Conservation (phyloP, 2,113 vertebrate genomes). For the Crypturellus undulatus region DNA sequence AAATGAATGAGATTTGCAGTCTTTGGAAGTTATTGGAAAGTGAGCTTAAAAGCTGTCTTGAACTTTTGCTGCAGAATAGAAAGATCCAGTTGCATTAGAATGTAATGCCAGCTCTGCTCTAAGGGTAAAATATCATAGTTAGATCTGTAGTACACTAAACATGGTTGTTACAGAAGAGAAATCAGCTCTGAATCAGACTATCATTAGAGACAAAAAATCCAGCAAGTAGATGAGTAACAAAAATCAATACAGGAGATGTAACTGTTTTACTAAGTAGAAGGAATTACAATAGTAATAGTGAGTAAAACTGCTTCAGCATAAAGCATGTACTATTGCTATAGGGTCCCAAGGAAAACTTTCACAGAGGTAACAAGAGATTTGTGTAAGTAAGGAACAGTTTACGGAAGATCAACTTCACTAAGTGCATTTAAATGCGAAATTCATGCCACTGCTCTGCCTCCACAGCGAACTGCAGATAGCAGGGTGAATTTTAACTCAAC, state of each 20-base stretch:
- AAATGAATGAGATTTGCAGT: not conserved
- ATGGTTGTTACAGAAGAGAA: not conserved
- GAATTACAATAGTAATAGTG: not conserved
- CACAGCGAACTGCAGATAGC: accelerated
- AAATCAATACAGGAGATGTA: not conserved
- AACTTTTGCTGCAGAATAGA: not conserved
- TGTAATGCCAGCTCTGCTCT: not conserved
- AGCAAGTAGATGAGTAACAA: not conserved
- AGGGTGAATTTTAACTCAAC: not conserved
- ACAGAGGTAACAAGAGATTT: not conserved
- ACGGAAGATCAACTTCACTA: not conserved
- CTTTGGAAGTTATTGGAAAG: not conserved
- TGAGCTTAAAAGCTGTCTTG: not conserved
- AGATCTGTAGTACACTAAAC: not conserved
- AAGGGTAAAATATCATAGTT: not conserved
- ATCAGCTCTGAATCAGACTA: not conserved
- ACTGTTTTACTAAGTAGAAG: not conserved
- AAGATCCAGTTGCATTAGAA: not conserved
- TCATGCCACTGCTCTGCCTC: not conserved
- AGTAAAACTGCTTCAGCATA: not conserved
- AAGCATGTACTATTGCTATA: not conserved
- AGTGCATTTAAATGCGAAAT: not conserved
- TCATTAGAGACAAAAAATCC: not conserved
- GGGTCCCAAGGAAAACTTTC: not conserved
- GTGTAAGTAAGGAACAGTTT: not conserved